Base-by-base conservation (phyloP, 2,113 vertebrate genomes). In the Catagonus wagneri region DNA sequence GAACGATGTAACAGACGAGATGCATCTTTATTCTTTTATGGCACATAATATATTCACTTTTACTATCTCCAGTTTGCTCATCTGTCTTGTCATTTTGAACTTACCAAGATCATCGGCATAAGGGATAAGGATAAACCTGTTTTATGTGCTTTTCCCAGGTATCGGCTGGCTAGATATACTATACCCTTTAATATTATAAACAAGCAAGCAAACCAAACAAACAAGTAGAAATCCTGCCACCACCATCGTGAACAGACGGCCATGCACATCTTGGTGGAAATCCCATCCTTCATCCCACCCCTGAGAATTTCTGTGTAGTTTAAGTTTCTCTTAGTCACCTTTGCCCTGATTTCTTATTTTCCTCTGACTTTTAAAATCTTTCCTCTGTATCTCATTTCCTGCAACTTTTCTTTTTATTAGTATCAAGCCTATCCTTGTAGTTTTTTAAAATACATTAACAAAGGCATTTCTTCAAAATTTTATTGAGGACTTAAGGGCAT, bases 381-480 rank as follows among this genome's bases (percentile, higher is more conserved):
- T 83, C 29, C 19, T 56, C 2, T 66, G 32, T 23, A 56, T 83
- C 23, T 83, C 50, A 83, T 94, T 92, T 78, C 17, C 63, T 87
- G 60, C 19, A 84, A 78, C 36, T 36, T 90, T 74, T 89, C 6
- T 50, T 83, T 78, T 84, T 66, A 50, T 83, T 1, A 78, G 11
- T 68, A 13, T 44, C 34, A 12, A 81, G 22, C 4, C 19, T 85
- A 78, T 72, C 25, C 29, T 74, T 89, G 54, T 3, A 25, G 23
- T 69, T 96, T 90, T 58, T 29, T n/a, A 34, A 29, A 32, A 83
- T 79, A 88, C 44, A 44, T 80, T 78, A 66, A 61, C 36, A 83
- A 78, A 92, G n/a, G 14, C 15, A 56, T 72, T 90, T 92, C 54
- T 23, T 94, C 13, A 76, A 60, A 50, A 75, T 83, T 94, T 90